Conservation (phyloP, 2,113 vertebrate genomes). For the Grantiella picta region DNA sequence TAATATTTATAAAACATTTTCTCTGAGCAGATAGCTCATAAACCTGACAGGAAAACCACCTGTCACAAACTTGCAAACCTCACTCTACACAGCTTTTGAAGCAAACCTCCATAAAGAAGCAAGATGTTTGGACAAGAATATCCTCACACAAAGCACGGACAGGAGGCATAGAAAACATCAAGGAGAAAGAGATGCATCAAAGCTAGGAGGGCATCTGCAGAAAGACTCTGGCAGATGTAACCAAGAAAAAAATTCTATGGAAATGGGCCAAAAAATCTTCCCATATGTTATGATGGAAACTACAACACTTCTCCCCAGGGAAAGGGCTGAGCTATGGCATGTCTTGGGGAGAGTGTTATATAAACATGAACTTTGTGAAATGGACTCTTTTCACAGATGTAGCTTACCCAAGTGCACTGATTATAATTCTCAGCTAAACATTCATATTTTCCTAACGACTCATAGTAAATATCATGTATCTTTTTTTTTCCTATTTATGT, state of each 20-base stretch:
- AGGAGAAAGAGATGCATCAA: neutral
- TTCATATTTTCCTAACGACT: neutral
- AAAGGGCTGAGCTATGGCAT: neutral
- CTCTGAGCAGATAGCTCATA: neutral
- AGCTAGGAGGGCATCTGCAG: neutral
- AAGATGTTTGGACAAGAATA: neutral
- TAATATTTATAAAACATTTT: neutral
- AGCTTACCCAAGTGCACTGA: neutral
- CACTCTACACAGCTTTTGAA: neutral
- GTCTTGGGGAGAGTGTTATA: neutral
- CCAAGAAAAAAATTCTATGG: neutral
- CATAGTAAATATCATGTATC: neutral
- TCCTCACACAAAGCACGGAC: neutral
- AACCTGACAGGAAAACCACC: neutral
- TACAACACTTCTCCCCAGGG: neutral
- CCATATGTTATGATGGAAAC: neutral
- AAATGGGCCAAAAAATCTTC: neutral
- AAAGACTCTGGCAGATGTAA: neutral
- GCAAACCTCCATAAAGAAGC: neutral
- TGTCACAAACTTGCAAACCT: neutral
- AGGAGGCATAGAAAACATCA: neutral
- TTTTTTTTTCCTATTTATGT: neutral
- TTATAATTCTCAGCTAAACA: neutral
- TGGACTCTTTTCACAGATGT: neutral
- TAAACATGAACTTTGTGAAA: neutral